Conservation (phyloP, 2,888 invertebrate genomes). For the Oxyteleia sp. region DNA sequence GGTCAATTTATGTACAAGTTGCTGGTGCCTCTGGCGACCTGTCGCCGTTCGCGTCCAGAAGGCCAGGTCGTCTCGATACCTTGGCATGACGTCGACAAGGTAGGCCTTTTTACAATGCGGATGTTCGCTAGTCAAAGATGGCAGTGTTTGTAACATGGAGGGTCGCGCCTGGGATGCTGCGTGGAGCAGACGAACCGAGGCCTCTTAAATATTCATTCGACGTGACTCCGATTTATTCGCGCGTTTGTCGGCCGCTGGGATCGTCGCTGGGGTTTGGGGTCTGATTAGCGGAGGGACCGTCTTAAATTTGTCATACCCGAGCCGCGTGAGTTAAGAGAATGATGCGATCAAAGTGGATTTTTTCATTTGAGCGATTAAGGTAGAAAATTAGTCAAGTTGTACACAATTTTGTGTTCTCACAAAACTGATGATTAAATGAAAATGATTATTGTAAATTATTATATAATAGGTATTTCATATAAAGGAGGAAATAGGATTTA, state of each 20-base stretch:
- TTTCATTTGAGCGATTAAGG: too few relatives aligned
- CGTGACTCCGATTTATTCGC: constrained; percentile 25
- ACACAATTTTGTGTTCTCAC: too few relatives aligned
- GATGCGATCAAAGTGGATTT: too few relatives aligned
- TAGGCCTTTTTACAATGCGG: constrained; percentile 75
- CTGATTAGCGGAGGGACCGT: constrained; percentile 20
- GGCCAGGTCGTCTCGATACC: constrained; percentile 25
- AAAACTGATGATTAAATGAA: too few relatives aligned
- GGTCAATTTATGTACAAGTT: neutral
- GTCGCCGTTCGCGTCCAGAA: constrained; percentile 4
- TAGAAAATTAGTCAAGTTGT: too few relatives aligned
- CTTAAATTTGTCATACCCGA: too few relatives aligned
- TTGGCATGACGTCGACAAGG: constrained; percentile 82
- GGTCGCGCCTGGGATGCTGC: constrained; percentile 77
- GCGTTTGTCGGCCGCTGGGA: neutral
- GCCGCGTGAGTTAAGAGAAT: too few relatives aligned
- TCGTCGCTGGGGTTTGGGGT: constrained; percentile 1
- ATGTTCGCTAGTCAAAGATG: constrained; percentile 78
- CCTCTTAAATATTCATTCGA: constrained; percentile 50
- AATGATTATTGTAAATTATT: too few relatives aligned
- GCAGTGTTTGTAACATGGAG: constrained; percentile 79
- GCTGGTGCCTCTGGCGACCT: neutral
- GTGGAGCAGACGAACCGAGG: constrained; percentile 60
- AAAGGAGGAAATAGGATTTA: too few relatives aligned
- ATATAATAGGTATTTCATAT: too few relatives aligned